Conservation (phyloP, 2,113 vertebrate genomes). For the Bostrychus sinensis region DNA sequence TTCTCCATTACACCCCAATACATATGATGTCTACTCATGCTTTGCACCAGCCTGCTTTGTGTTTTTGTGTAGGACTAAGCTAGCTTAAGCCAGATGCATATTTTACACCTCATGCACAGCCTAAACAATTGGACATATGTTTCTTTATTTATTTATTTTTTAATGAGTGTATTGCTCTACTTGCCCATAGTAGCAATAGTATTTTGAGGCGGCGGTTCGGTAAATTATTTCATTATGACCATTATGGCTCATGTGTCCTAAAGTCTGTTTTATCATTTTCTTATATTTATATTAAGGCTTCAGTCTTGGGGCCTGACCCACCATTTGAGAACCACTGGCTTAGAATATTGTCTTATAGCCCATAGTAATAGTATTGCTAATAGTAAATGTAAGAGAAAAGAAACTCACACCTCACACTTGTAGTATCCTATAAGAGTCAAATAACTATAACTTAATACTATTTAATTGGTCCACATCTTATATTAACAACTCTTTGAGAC, state of each 20-base stretch:
- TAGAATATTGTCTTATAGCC: conserved; percentile 1
- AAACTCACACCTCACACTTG: too few species aligned
- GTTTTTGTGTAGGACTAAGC: conserved; percentile 28
- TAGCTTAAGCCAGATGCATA: conserved; percentile 46
- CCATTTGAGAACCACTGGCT: background rate
- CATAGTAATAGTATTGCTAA: too few species aligned
- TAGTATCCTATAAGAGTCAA: too few species aligned
- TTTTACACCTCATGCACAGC: conserved; percentile 35
- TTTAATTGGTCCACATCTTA: conserved; percentile 40
- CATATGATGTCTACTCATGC: conserved; percentile 47
- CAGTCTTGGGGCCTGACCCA: background rate
- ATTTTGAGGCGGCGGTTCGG: background rate
- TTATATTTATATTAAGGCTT: too few species aligned
- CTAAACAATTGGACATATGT: conserved; percentile 32
- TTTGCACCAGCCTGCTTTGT: conserved; percentile 15
- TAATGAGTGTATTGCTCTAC: conserved; percentile 24
- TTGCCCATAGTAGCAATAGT: background rate
- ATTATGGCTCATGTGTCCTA: too few species aligned
- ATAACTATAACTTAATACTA: conserved; percentile 34
- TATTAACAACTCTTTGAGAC: conserved; percentile 40
- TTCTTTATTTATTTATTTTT: conserved; percentile 41
- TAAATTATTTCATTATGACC: too few species aligned
- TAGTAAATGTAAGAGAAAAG: too few species aligned
- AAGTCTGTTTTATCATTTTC: too few species aligned
- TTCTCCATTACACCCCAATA: conserved; percentile 61